A percentile compares a stretch with the other conserved stretches of the same genome.
Conservation (phyloP, 2,113 vertebrate species). For the Ceuthmochares aereus region DNA sequence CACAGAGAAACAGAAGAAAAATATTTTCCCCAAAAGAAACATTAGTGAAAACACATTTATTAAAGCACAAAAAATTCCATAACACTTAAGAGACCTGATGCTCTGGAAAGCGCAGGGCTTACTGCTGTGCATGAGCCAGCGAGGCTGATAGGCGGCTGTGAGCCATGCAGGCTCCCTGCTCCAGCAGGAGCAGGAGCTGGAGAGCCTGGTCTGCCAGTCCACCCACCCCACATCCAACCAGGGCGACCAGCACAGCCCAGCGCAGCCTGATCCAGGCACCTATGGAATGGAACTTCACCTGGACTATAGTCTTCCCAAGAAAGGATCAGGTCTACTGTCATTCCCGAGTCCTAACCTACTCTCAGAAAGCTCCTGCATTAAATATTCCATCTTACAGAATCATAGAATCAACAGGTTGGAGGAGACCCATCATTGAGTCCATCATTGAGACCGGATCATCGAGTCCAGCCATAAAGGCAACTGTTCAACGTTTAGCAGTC, state of each 20-base stretch:
- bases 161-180: not conserved
- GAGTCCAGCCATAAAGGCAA: no score
- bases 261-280: not conserved
- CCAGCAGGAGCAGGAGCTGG: not conserved
- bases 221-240: not conserved
- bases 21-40: conserved; percentile 56
- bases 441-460: no score
- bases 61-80: conserved; percentile 14
- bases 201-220: not conserved
- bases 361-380: not conserved
- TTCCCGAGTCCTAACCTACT: not conserved
- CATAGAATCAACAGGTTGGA: no score
- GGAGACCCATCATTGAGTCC: no score
- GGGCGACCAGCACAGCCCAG: not conserved
- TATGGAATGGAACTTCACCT: not conserved
- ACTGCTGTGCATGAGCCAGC: not conserved
- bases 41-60: conserved; percentile 35
- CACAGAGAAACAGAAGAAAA: conserved; percentile 49
- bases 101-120: not conserved
- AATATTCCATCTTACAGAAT: not conserved
- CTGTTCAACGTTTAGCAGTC: accelerated
- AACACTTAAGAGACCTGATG: not conserved
- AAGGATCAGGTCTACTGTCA: not conserved
- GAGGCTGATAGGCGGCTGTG: accelerated
- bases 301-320: not conserved